These are phyloP conservation scores for Phaethornis superciliosus DNA, from an alignment of 2,113 vertebrate species.

Conservation along the genomic window DNA sequence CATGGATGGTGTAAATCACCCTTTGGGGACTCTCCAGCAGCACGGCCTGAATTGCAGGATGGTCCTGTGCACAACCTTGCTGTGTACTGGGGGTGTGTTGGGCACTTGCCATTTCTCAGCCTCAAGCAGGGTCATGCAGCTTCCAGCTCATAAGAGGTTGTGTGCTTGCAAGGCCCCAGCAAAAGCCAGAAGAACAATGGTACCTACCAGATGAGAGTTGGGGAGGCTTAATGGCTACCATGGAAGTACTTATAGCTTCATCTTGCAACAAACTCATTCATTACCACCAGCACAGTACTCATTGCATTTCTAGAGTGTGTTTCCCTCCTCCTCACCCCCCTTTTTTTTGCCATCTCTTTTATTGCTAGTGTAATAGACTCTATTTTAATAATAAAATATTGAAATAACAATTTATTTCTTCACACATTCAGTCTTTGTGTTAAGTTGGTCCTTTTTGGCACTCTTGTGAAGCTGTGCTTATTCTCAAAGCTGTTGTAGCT, in stretches of 20 bases:
- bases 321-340: neutral
- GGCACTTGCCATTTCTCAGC: neutral
- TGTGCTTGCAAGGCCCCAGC: neutral
- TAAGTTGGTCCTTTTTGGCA: neutral
- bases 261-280: neutral
- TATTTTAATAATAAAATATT: neutral
- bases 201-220: neutral
- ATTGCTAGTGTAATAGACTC: neutral
- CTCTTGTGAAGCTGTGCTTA: neutral
- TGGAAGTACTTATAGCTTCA: neutral
- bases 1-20: neutral
- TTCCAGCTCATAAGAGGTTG: neutral
- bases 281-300: neutral
- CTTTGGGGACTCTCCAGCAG: neutral
- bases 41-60: neutral
- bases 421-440: neutral
- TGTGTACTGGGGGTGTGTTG: neutral
- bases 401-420: neutral
- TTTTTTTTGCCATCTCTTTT: neutral
- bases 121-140: accelerated
- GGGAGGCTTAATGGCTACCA: neutral
- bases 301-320: neutral
- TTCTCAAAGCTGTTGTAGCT: neutral
- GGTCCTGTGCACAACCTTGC: neutral
- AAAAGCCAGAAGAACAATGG: neutral